These are phyloP conservation scores for Beaufortia kweichowensis DNA, from an alignment of 2,113 vertebrate species.

Conservation along the genomic window DNA sequence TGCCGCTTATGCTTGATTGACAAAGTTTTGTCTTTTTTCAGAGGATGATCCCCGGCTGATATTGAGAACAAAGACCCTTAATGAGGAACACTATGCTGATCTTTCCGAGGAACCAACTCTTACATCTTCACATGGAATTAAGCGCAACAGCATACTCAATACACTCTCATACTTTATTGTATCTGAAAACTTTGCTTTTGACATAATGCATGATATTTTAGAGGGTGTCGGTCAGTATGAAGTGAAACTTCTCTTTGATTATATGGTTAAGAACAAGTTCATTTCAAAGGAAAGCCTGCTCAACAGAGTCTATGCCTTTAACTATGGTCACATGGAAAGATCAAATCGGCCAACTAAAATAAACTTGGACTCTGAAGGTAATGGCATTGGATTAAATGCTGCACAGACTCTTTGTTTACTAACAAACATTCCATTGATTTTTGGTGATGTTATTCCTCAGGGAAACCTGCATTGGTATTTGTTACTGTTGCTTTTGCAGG, in stretches of 20 bases:
- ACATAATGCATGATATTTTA: conserved; percentile 14
- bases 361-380: conserved; percentile 9
- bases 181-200: conserved; percentile 8
- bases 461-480: conserved; percentile 20
- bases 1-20: neutral
- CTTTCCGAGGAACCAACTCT: neutral
- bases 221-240: conserved; percentile 13
- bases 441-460: conserved; percentile 33
- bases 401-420: conserved; percentile 29
- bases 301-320: conserved; percentile 8
- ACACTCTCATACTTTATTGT: conserved; percentile 7
- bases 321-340: conserved; percentile 14
- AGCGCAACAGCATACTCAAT: neutral
- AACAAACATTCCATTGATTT: conserved; percentile 33
- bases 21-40: neutral
- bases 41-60: neutral
- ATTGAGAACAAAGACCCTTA: neutral
- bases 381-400: conserved; percentile 30
- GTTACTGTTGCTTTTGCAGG: conserved; percentile 31
- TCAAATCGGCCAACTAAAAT: conserved; percentile 7
- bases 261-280: neutral
- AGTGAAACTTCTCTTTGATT: neutral
- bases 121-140: neutral
- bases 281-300: conserved; percentile 3
- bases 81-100: neutral